phyloP scores from a whole-genome alignment of 2,797 vertebrate genomes.

The Eulemur coronatus region DNA sequence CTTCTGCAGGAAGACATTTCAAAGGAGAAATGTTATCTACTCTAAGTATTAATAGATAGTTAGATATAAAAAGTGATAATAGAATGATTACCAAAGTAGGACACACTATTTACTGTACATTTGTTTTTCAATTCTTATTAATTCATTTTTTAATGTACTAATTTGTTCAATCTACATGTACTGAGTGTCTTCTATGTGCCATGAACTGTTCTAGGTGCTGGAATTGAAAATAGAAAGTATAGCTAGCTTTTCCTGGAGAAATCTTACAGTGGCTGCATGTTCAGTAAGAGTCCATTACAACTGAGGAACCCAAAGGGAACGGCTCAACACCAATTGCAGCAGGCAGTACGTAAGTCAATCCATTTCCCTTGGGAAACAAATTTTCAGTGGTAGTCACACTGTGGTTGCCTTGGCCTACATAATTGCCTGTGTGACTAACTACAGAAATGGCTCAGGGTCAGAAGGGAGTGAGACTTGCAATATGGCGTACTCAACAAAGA shows the following conservation, averaged over 20 bases:
- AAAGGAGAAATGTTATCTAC: background rate
- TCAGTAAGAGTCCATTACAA: background rate
- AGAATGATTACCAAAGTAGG: background rate
- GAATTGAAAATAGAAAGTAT: background rate
- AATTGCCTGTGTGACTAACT: background rate
- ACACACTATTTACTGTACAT: background rate
- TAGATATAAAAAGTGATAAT: background rate
- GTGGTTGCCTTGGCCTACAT: background rate
- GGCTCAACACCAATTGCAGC: rapidly evolving
- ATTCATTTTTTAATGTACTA: background rate
- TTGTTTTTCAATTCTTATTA: background rate
- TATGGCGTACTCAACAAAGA: background rate
- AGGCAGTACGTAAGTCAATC: background rate
- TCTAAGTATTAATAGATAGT: background rate
- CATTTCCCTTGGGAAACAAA: background rate
- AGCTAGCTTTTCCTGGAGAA: background rate
- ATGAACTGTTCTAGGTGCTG: background rate
- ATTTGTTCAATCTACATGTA: background rate
- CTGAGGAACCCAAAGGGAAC: background rate
- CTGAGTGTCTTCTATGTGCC: background rate
- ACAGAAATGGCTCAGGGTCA: background rate
- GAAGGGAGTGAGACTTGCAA: background rate
- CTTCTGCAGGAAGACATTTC: background rate
- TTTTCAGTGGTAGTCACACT: background rate
- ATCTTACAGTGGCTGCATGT: background rate